A percentile compares a stretch with the other conserved stretches of the same genome.
These are phyloP conservation scores for Chinchilla lanigera DNA, from an alignment of 2,113 vertebrate species.

Conservation along the genomic window DNA sequence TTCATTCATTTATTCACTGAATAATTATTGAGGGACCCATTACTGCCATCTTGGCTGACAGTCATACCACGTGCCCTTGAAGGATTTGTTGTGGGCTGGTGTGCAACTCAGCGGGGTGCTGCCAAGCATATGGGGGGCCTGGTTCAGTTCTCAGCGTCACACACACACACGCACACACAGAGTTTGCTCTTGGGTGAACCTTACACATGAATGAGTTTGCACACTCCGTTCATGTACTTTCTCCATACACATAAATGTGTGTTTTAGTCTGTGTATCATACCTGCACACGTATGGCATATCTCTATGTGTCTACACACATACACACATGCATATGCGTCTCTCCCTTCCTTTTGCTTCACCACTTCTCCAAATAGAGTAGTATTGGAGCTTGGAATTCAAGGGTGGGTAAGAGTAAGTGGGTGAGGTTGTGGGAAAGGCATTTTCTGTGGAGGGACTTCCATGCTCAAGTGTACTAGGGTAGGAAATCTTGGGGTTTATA, in stretches of 20 bases:
- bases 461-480: too few species aligned
- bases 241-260: not conserved
- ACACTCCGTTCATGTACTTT: not conserved
- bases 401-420: not conserved
- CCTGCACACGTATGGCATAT: not conserved
- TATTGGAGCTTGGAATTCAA: not conserved
- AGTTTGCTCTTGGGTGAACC: not conserved
- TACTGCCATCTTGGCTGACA: not conserved
- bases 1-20: not conserved
- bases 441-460: not conserved
- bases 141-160: not conserved
- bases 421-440: not conserved
- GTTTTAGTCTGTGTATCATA: not conserved
- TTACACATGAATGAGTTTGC: not conserved
- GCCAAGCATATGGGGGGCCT: not conserved
- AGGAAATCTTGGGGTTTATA: not conserved
- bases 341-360: not conserved
- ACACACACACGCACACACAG: not conserved
- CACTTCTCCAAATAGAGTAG: not conserved
- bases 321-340: not conserved
- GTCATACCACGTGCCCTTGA: not conserved
- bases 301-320: not conserved
- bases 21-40: not conserved
- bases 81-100: not conserved
- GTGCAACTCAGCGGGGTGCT: not conserved